A percentile compares a stretch with the other conserved stretches of the same genome.
Conservation (phyloP, 2,888 invertebrate genomes). For the Neocrepidodera transversa region DNA sequence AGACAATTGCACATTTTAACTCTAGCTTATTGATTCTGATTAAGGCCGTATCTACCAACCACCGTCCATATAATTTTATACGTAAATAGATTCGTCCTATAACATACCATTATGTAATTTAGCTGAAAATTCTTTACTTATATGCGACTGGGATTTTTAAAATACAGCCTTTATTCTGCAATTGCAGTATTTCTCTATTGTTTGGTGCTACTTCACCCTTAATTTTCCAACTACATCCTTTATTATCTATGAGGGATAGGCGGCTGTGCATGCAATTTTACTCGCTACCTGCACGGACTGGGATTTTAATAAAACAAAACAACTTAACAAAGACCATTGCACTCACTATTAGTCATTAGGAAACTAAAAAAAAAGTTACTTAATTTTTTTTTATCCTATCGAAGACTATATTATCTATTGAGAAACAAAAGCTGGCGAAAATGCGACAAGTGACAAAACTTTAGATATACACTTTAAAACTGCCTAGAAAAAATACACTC, state of each 20-base stretch:
- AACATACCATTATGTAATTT: constrained; percentile 31
- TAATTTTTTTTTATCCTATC: too few relatives aligned
- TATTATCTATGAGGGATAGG: constrained; percentile 24
- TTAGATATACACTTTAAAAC: too few relatives aligned
- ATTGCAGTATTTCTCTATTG: constrained; percentile 34
- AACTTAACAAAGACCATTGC: too few relatives aligned
- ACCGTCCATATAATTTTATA: constrained; percentile 24
- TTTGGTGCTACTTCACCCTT: constrained; percentile 31
- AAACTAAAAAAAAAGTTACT: too few relatives aligned
- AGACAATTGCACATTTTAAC: constrained; percentile 20
- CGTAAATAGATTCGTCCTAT: constrained; percentile 25
- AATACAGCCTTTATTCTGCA: constrained; percentile 34
- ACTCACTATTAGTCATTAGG: too few relatives aligned
- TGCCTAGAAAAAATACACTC: too few relatives aligned
- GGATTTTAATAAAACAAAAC: constrained; percentile 22
- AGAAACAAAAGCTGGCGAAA: too few relatives aligned
- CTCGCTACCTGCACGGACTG: constrained; percentile 10
- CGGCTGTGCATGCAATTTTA: constrained; percentile 22
- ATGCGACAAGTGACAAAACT: too few relatives aligned
- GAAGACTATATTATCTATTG: too few relatives aligned
- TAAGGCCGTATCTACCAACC: constrained; percentile 22
- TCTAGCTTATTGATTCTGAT: constrained; percentile 32
- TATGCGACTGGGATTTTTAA: constrained; percentile 31
- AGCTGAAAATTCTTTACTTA: constrained; percentile 28
- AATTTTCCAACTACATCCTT: constrained; percentile 27